Base-by-base conservation (phyloP, 2,888 invertebrate genomes). In the Brassicogethes aeneus region DNA sequence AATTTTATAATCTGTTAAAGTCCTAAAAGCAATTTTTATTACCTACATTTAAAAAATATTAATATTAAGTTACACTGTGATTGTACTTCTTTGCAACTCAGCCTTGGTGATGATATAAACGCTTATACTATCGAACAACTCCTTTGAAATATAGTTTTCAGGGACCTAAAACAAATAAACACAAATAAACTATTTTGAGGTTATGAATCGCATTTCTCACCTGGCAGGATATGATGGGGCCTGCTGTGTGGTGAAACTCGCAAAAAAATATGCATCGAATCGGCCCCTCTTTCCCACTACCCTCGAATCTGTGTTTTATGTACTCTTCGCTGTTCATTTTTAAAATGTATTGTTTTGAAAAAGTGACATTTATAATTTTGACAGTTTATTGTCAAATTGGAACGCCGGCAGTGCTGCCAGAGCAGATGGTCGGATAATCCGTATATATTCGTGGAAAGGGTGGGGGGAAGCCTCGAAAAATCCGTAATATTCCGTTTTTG, bases 31-130 rank as follows among this genome's bases (percentile, higher is more conserved):
- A 37, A 37, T 40, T n/a, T 15, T 16, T 32, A 34, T 30, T 29
- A 37, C 13, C n/a, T 23, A 16, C 10, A n/a, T n/a, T n/a, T n/a
- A n/a, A n/a, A 23, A 13, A 37, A 7, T 31, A 16, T 29, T n/a
- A 30, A 30, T 7, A 23, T 23, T 10, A 23, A 23, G 10, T 23
- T 76, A 90, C 79, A 95, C 86, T 3, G 93, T 94, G 62, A 96
- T 85, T 5, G 89, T 85, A 61, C 90, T 87, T 52, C 86, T 77
- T 61, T 92, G 88, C 23, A 96, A 74, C 60, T 93, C 90, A 16
- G 86, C 85, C 68, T 95, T 96, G 2, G 95, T 94, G 61, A 96
- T 96, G 49, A 96, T 91, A 62, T 91, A 96, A 15, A 88, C 89
- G 63, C 88, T 92, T 42, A 95, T 83, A 43, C 89, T 84, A 72